These are phyloP conservation scores for Limonius californicus DNA, from an alignment of 1,140 invertebrate species.

Conservation along the genomic window DNA sequence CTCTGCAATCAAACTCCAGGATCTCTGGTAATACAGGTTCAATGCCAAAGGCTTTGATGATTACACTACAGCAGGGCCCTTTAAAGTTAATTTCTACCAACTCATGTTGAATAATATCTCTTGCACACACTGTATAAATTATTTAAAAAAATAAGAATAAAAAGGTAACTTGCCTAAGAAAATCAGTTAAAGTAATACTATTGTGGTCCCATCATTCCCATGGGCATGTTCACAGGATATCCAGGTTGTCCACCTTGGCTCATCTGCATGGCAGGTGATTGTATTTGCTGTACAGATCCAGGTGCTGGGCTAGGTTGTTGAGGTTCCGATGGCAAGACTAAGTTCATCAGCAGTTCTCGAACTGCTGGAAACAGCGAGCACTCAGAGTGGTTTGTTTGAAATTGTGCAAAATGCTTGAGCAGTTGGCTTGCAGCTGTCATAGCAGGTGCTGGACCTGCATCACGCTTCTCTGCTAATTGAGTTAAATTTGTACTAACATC, in stretches of 20 bases:
- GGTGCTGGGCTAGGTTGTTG: slow-evolving; percentile 48
- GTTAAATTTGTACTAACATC: slow-evolving; percentile 82
- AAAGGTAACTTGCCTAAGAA: too few species aligned
- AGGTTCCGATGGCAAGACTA: slow-evolving; percentile 58
- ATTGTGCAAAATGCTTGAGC: slow-evolving; percentile 64
- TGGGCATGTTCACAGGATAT: slow-evolving; percentile 49
- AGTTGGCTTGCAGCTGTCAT: slow-evolving; percentile 62
- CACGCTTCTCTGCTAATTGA: slow-evolving; percentile 77
- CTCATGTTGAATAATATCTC: too few species aligned
- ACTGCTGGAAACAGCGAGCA: slow-evolving; percentile 87
- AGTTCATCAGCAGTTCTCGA: slow-evolving; percentile 76
- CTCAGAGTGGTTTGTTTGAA: slow-evolving; percentile 54
- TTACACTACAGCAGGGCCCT: too few species aligned
- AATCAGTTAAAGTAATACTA: slow-evolving; percentile 17
- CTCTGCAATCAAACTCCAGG: too few species aligned
- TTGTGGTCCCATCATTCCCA: slow-evolving; percentile 53
- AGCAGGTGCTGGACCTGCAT: slow-evolving; percentile 57
- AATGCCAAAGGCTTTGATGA: too few species aligned
- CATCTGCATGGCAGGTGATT: slow-evolving; percentile 55
- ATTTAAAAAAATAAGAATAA: too few species aligned
- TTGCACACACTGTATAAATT: too few species aligned
- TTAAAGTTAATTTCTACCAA: too few species aligned
- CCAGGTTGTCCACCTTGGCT: slow-evolving; percentile 48
- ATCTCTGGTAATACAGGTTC: too few species aligned
- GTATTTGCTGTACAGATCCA: slow-evolving; percentile 53